A percentile compares a stretch with the other conserved stretches of the same genome.
These are phyloP conservation scores for Podarcis cretensis DNA, from an alignment of 2,113 vertebrate genomes.

Conservation along the genomic window DNA sequence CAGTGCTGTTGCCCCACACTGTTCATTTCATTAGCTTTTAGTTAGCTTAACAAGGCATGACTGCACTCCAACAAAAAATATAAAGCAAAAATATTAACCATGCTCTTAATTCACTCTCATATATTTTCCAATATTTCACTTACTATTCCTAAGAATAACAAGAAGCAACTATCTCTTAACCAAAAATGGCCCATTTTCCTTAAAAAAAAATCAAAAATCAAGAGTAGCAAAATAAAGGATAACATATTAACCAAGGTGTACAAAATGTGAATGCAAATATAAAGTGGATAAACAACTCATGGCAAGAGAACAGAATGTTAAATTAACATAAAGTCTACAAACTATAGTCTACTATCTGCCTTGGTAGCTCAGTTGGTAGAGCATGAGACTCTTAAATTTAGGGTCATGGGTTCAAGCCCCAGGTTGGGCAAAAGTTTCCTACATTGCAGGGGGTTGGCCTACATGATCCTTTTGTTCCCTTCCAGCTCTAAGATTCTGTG, in stretches of 20 bases:
- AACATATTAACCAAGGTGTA: neutral
- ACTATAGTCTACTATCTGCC: neutral
- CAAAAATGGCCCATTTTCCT: neutral
- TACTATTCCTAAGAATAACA: neutral
- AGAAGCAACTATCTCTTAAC: neutral
- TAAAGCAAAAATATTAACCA: neutral
- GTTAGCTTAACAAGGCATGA: neutral
- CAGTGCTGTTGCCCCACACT: neutral
- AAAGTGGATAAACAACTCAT: neutral
- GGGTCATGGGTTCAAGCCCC: too few relatives aligned
- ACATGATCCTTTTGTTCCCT: too few relatives aligned
- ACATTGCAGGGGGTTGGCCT: too few relatives aligned
- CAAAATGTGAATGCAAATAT: neutral
- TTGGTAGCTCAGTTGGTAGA: too few relatives aligned
- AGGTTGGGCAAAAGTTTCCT: too few relatives aligned
- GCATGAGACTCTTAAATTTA: too few relatives aligned
- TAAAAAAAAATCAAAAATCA: too few relatives aligned
- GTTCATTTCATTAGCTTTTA: neutral
- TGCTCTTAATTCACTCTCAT: neutral
- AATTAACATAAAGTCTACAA: neutral
- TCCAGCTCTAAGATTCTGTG: too few relatives aligned
- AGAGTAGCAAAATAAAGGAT: neutral
- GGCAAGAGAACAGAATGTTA: neutral
- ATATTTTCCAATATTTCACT: neutral
- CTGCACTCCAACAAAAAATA: neutral